Conservation (phyloP, 1,140 invertebrate genomes). For the Calephelis virginiensis region DNA sequence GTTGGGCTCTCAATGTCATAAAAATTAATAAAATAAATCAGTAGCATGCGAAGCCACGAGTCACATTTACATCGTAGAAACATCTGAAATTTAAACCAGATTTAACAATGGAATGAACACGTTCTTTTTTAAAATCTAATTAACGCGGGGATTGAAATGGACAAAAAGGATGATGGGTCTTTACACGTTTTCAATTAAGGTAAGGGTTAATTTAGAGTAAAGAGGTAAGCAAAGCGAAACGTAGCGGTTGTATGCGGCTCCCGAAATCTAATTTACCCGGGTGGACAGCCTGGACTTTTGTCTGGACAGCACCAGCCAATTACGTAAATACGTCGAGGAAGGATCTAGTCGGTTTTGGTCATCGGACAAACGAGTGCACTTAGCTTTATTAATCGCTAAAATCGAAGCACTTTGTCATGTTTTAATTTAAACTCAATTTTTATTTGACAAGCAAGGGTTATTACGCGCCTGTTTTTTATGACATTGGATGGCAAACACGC, state of each 20-base stretch:
- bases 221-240: constrained; percentile 63
- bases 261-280: constrained; percentile 64
- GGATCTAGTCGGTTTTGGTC: constrained; percentile 53
- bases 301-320: constrained; percentile 62
- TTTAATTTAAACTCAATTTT: not conserved
- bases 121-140: constrained; percentile 15
- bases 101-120: not conserved
- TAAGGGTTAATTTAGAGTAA: constrained; percentile 62
- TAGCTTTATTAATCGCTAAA: constrained; percentile 9
- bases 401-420: not conserved
- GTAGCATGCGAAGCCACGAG: too few species aligned
- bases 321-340: constrained; percentile 61
- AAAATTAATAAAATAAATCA: too few species aligned
- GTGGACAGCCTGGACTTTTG: constrained; percentile 59
- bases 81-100: not conserved
- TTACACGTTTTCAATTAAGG: constrained; percentile 56
- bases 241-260: constrained; percentile 36
- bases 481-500: too few species aligned
- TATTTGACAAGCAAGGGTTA: too few species aligned
- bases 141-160: constrained; percentile 15
- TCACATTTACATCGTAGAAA: not conserved
- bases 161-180: constrained; percentile 40
- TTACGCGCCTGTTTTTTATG: too few species aligned
- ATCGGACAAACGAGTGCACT: constrained; percentile 44
- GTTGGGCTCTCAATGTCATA: too few species aligned